These are phyloP conservation scores for Hippocampus guttulatus DNA, from an alignment of 2,113 vertebrate species.

Conservation along the genomic window DNA sequence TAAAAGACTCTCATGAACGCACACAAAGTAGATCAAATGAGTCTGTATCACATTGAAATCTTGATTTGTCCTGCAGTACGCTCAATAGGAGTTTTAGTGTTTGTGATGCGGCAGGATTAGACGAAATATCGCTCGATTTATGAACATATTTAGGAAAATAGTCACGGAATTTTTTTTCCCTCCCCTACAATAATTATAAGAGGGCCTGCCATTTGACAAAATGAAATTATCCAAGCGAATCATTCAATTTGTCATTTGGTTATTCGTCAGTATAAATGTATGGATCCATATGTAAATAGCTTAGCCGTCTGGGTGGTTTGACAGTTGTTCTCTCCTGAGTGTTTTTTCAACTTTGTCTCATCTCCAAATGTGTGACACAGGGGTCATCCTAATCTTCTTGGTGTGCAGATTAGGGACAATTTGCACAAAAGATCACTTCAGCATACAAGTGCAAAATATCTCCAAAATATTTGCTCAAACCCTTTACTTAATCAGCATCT, in stretches of 20 bases:
- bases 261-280: neutral
- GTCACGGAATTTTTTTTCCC: no score
- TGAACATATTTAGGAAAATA: no score
- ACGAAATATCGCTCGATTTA: no score
- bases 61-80: neutral
- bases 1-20: constrained; percentile 8
- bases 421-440: constrained; percentile 52
- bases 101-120: neutral
- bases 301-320: constrained; percentile 55
- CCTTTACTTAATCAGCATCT: constrained; percentile 57
- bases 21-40: neutral
- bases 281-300: neutral
- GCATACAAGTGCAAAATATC: constrained; percentile 51
- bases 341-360: constrained; percentile 67
- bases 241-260: neutral
- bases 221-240: neutral
- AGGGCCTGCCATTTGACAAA: neutral
- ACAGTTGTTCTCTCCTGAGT: constrained; percentile 60
- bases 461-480: constrained; percentile 69
- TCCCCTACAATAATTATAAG: neutral
- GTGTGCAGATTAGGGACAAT: constrained; percentile 55
- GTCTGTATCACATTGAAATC: neutral
- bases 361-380: constrained; percentile 69
- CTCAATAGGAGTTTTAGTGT: neutral
- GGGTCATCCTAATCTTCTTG: constrained; percentile 70